Evolutionary conservation across 2,113 vertebrate genomes (phyloP).

Genomic region (Emydura subglobosa): DNA sequence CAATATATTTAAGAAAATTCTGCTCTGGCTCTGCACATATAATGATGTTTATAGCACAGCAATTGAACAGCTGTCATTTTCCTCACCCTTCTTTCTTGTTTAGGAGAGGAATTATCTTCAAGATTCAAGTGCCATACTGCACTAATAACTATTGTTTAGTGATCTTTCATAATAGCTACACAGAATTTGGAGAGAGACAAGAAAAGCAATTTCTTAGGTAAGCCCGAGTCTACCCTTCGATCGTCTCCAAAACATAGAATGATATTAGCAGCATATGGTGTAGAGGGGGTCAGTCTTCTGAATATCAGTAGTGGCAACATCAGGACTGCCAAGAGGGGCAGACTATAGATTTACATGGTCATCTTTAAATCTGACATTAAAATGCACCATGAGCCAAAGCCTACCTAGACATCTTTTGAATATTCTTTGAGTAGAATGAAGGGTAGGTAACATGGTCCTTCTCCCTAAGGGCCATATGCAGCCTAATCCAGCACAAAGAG

Average conservation of each 20-base stretch:
- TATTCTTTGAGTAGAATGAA: neutral
- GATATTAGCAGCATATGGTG: neutral
- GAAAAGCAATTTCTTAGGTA: neutral
- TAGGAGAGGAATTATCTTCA: neutral
- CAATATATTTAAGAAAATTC: neutral
- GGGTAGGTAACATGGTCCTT: neutral
- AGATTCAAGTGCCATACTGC: neutral
- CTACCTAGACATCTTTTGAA: neutral
- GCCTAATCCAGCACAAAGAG: too few relatives aligned
- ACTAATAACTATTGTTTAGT: neutral
- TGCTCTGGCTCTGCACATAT: neutral
- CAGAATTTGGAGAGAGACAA: neutral
- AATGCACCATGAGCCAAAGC: neutral
- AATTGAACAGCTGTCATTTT: neutral
- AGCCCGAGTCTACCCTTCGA: neutral
- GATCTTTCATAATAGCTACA: neutral
- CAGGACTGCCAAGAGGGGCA: neutral
- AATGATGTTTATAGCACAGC: neutral
- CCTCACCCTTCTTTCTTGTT: neutral
- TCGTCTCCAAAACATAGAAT: neutral
- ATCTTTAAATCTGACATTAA: neutral
- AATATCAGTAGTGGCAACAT: neutral
- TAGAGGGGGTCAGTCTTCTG: neutral
- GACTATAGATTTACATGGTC: neutral
- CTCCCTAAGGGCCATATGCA: neutral